Conservation (phyloP, 2,888 invertebrate genomes). For the Ommatoiulus sabulosus region DNA sequence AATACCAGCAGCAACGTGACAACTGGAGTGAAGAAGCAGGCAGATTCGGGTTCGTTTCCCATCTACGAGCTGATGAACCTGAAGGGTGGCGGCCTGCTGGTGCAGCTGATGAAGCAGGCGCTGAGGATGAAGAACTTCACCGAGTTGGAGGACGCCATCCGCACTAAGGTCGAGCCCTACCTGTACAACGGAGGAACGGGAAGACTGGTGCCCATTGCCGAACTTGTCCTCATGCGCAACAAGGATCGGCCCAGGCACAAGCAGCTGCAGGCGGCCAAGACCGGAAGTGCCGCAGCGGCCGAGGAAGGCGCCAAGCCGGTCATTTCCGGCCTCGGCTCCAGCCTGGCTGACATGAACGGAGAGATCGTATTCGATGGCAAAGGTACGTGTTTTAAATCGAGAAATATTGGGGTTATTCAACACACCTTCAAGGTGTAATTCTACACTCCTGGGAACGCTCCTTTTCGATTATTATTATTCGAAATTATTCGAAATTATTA, state of each 20-base stretch:
- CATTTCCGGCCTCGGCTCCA: constrained; percentile 46
- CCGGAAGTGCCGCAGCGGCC: not conserved
- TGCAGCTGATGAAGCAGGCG: constrained; percentile 83
- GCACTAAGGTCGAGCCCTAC: constrained; percentile 90
- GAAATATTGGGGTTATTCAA: too few relatives aligned
- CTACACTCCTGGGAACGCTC: too few relatives aligned
- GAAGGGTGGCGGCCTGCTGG: constrained; percentile 90
- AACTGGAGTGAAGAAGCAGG: constrained; percentile 95
- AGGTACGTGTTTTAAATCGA: not conserved
- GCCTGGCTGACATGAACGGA: constrained; percentile 54
- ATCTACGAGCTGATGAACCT: constrained; percentile 90
- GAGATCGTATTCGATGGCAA: constrained; percentile 50
- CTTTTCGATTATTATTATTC: too few relatives aligned
- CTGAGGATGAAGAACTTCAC: constrained; percentile 84
- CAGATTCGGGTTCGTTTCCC: constrained; percentile 80
- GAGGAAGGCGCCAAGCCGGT: not conserved
- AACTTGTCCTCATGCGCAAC: constrained; percentile 87
- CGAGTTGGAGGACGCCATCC: constrained; percentile 86
- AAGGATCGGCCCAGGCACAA: constrained; percentile 85
- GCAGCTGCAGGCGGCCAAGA: constrained; percentile 67
- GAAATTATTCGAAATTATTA: too few relatives aligned
- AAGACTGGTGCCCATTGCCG: constrained; percentile 88
- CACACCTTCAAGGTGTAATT: too few relatives aligned
- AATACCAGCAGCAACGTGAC: constrained; percentile 78
- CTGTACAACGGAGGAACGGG: constrained; percentile 94